Evolutionary conservation across 1,140 invertebrate species (phyloP), one percentile per base, ranked within the genome.

Genomic region (Bombyx mandarina): DNA sequence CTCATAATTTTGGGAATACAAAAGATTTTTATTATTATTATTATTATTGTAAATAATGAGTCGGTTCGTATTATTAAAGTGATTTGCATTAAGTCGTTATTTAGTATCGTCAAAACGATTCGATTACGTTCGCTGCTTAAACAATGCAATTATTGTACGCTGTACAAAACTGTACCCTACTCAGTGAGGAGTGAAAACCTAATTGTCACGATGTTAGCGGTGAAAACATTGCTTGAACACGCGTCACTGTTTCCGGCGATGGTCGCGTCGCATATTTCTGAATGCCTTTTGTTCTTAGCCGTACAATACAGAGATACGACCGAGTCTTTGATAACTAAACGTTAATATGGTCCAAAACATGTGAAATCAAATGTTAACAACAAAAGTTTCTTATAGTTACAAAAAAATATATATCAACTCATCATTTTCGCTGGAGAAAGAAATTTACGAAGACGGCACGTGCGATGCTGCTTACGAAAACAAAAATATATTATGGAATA

Each of bases 251-350:
- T 75, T 78, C 71, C 75, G 68, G 64, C 66, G 66, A 18, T 65
- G 65, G 55, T 61, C 65, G 70, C 68, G 63, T 60, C 70, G 66
- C 71, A 73, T 75, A 74, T 74, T 75, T 73, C 79, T 86, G 79
- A 83, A 86, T 75, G 70, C 67, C 75, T 67, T 80, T 86, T 86
- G 82, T 86, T 83, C 82, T 82, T 82, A 72, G 59, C 65, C 75
- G 65, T 76, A 80, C 73, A 79, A 62, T 61, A 58, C 54, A 43
- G 56, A 65, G 63, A 61, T 62, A 62, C 56, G 43, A 57, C 59
- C 60, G 54, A 50, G 52, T 57, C 61, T 54, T 59, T 58, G 53
- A 61, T 58, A 63, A 59, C 56, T 54, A 60, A 60, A 57, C 26
- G 26, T 35, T 35, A 35, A 35, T 35, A 35, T 35, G 26, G 26